Conservation (phyloP, 1,140 invertebrate genomes). For the Calephelis nemesis region DNA sequence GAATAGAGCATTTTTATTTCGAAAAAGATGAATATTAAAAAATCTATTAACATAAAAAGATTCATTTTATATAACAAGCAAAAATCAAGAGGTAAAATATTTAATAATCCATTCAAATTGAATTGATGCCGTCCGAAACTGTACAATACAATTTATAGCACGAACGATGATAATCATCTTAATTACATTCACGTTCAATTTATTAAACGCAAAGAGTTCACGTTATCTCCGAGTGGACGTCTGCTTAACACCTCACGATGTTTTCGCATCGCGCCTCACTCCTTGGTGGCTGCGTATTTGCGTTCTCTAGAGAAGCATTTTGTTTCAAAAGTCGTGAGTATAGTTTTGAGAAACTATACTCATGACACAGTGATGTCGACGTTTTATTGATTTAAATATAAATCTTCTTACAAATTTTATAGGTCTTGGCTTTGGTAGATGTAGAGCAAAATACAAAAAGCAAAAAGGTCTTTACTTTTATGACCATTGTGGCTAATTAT, state of each 20-base stretch:
- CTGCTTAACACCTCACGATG: slow-evolving; percentile 58
- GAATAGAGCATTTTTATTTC: too few relatives aligned
- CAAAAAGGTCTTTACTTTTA: too few relatives aligned
- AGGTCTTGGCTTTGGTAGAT: too few relatives aligned
- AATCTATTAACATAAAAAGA: not conserved
- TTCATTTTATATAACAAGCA: not conserved
- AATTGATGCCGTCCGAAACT: slow-evolving; percentile 11
- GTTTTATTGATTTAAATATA: too few relatives aligned
- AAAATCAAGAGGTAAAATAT: slow-evolving; percentile 3
- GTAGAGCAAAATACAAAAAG: too few relatives aligned
- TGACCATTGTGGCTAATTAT: too few relatives aligned
- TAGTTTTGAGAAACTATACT: too few relatives aligned
- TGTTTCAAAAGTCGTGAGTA: too few relatives aligned
- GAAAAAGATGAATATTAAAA: not conserved
- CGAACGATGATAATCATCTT: slow-evolving; percentile 41
- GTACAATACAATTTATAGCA: slow-evolving; percentile 20
- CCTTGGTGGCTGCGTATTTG: slow-evolving; percentile 17
- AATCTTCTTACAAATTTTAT: too few relatives aligned
- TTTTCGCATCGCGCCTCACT: slow-evolving; percentile 26
- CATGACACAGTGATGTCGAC: too few relatives aligned
- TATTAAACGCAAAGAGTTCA: slow-evolving; percentile 45
- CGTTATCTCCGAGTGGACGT: slow-evolving; percentile 50
- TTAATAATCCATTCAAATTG: slow-evolving; percentile 13
- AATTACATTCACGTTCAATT: slow-evolving; percentile 58
- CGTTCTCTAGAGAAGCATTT: not conserved